phyloP scores from a whole-genome alignment of 2,888 invertebrate genomes.

The Dinocampus coccinellae region DNA sequence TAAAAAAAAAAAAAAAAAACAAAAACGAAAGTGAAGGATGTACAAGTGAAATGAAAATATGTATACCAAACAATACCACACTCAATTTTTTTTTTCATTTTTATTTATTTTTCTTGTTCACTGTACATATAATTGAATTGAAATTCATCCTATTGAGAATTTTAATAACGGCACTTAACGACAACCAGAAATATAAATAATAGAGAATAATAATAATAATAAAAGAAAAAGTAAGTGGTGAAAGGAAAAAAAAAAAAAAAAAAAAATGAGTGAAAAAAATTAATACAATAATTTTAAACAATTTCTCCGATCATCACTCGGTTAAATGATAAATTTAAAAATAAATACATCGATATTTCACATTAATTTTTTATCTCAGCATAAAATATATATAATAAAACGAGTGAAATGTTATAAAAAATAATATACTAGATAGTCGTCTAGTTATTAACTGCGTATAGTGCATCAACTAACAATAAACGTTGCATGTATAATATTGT shows the following conservation, averaged over 20 bases:
- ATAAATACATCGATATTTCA: neutral
- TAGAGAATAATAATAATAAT: neutral
- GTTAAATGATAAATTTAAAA: neutral
- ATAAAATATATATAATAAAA: neutral
- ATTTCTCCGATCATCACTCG: neutral
- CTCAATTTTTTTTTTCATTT: neutral
- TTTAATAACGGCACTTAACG: neutral
- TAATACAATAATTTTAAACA: neutral
- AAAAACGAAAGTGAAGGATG: no score
- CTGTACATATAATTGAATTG: neutral
- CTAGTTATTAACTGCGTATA: neutral
- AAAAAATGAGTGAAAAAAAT: neutral
- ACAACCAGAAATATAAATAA: neutral
- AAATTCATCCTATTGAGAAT: neutral
- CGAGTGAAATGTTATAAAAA: neutral
- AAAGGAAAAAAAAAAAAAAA: no score
- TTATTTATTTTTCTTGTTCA: neutral
- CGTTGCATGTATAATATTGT: constrained; percentile 7
- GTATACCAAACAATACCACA: neutral
- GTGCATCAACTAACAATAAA: neutral
- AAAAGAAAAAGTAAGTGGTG: no score
- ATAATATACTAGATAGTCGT: neutral
- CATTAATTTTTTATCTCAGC: neutral
- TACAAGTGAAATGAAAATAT: neutral
- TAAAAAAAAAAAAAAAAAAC: no score